A percentile compares a stretch with the other conserved stretches of the same genome.
phyloP scores from a whole-genome alignment of 2,797 vertebrate species.

The Echeneis naucrates region DNA sequence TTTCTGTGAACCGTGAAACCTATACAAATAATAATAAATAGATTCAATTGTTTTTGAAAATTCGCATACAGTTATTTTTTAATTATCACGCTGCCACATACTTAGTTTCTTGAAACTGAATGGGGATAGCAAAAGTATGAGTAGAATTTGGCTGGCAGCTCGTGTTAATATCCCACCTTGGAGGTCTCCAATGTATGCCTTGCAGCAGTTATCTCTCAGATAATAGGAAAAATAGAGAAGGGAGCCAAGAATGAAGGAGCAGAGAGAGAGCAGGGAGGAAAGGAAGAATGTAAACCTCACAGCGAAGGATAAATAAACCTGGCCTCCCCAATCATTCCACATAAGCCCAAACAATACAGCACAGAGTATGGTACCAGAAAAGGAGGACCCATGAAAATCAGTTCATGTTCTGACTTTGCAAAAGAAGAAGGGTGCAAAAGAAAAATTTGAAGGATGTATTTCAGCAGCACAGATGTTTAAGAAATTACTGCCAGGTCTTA shows the following conservation, averaged over 20 bases:
- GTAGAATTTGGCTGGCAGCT: conserved; percentile 35
- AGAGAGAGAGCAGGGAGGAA: conserved; percentile 77
- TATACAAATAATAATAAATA: conserved; percentile 21
- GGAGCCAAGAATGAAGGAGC: conserved; percentile 74
- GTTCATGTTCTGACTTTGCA: conserved; percentile 55
- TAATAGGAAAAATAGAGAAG: conserved; percentile 76
- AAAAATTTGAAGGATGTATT: conserved; percentile 71
- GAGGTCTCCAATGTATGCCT: conserved; percentile 79
- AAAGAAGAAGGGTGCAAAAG: conserved; percentile 52
- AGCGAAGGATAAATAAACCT: conserved; percentile 83
- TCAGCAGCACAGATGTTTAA: conserved; percentile 79
- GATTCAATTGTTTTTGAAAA: neutral
- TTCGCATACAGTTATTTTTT: neutral
- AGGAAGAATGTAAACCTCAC: conserved; percentile 83
- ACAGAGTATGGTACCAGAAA: conserved; percentile 70
- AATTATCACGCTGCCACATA: conserved; percentile 6
- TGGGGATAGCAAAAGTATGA: conserved; percentile 13
- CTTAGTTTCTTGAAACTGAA: neutral
- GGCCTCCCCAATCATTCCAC: conserved; percentile 77
- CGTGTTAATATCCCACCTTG: conserved; percentile 74
- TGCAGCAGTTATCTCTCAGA: conserved; percentile 81
- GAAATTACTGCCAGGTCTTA: conserved; percentile 75
- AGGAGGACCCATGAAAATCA: conserved; percentile 72
- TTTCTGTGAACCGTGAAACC: neutral
- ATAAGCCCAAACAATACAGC: conserved; percentile 75